Conservation (phyloP, 1,140 invertebrate species). For the Zaprionus inermis region DNA sequence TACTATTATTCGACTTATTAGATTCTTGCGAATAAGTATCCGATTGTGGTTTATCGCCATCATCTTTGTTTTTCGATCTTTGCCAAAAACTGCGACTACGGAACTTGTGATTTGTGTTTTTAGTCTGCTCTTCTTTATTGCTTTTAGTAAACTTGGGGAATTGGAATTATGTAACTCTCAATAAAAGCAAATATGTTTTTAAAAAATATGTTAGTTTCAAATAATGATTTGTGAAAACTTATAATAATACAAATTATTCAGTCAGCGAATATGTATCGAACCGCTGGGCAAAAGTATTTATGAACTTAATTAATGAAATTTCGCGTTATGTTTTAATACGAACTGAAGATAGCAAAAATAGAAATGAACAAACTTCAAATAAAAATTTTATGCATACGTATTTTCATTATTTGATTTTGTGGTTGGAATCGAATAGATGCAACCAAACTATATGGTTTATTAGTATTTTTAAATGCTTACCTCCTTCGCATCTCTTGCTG, state of each 20-base stretch:
- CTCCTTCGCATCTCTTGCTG: neutral
- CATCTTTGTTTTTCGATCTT: neutral
- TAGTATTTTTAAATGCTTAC: neutral
- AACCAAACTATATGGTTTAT: neutral
- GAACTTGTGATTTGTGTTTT: neutral
- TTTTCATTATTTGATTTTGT: neutral
- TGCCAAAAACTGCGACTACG: neutral
- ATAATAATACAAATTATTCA: neutral
- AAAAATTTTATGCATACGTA: neutral
- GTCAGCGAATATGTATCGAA: neutral
- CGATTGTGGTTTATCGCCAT: neutral
- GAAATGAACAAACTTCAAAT: neutral
- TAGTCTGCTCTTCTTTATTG: neutral
- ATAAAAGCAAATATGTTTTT: neutral
- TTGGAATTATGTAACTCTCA: neutral
- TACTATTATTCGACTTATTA: neutral
- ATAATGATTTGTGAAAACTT: neutral
- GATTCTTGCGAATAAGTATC: neutral
- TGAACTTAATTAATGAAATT: neutral
- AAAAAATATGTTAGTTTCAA: conserved; percentile 3
- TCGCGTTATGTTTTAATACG: neutral
- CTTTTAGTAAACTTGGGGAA: neutral
- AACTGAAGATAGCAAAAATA: neutral
- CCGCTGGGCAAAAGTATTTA: neutral
- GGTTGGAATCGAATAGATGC: neutral